Percentiles rank a stretch among this genome's conserved stretches.
Evolutionary conservation across 2,888 invertebrate species (phyloP).

Genomic region (Trimorus sp.): DNA sequence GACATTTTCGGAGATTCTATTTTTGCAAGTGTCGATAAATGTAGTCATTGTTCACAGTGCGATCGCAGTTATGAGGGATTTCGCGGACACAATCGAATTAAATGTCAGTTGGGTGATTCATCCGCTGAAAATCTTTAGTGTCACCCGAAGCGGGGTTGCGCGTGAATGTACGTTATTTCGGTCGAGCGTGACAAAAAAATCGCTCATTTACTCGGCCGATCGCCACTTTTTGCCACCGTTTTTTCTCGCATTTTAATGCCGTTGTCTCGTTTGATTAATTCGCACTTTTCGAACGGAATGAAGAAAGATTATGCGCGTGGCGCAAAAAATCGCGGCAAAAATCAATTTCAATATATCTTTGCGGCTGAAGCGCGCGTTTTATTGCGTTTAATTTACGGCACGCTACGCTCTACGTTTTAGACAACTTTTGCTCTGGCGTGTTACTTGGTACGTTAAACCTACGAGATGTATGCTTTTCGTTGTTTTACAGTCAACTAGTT

Average conservation of each 20-base stretch:
- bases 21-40: too few relatives aligned
- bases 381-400: conserved; percentile 55
- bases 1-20: too few relatives aligned
- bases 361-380: conserved; percentile 34
- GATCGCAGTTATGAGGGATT: too few relatives aligned
- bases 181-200: too few relatives aligned
- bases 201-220: too few relatives aligned
- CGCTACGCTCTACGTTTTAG: conserved; percentile 49
- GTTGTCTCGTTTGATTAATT: conserved; percentile 23
- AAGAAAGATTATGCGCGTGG: conserved; percentile 39
- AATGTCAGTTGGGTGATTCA: too few relatives aligned
- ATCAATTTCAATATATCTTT: conserved; percentile 57
- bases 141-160: too few relatives aligned
- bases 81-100: too few relatives aligned
- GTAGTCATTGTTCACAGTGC: too few relatives aligned
- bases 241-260: conserved; percentile 12
- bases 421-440: conserved; percentile 50
- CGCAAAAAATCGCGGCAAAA: conserved; percentile 38
- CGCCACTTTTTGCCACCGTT: too few relatives aligned
- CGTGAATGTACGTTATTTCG: too few relatives aligned
- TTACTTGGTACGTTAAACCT: conserved; percentile 59
- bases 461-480: conserved; percentile 58
- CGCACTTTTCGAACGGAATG: conserved; percentile 33
- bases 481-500: conserved; percentile 63
- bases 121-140: too few relatives aligned